Percentiles rank a stretch among this genome's conserved stretches.
Conservation (phyloP, 1,140 invertebrate species). For the Nymphalis io region DNA sequence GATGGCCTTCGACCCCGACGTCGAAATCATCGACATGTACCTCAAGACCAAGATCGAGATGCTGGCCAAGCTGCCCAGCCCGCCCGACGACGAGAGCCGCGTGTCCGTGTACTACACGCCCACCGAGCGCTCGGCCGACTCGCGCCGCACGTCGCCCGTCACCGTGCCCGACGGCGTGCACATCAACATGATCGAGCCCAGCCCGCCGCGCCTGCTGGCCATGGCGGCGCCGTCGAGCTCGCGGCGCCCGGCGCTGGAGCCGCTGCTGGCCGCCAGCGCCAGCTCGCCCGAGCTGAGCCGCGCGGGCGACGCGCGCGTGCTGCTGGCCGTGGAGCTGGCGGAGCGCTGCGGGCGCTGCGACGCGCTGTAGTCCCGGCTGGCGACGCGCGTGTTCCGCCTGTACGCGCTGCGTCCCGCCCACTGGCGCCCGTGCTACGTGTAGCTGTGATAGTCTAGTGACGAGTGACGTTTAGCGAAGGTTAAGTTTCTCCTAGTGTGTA, state of each 20-base stretch:
- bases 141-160: slow-evolving; percentile 67
- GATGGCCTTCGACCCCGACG: slow-evolving; percentile 85
- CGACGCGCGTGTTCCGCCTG: slow-evolving; percentile 74
- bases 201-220: slow-evolving; percentile 67
- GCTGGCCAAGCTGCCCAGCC: slow-evolving; percentile 69
- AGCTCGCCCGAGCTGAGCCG: slow-evolving; percentile 78
- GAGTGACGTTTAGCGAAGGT: slow-evolving; percentile 57
- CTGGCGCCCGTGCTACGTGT: slow-evolving; percentile 32
- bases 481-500: slow-evolving; percentile 62
- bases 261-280: slow-evolving; percentile 73
- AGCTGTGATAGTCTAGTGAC: slow-evolving; percentile 42
- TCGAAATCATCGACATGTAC: slow-evolving; percentile 83
- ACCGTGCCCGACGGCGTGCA: slow-evolving; percentile 80
- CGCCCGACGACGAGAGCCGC: slow-evolving; percentile 82
- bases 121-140: slow-evolving; percentile 82
- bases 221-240: slow-evolving; percentile 43
- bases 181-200: slow-evolving; percentile 83
- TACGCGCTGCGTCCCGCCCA: slow-evolving; percentile 63
- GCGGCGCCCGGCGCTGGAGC: slow-evolving; percentile 55
- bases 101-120: slow-evolving; percentile 90
- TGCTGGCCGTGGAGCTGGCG: slow-evolving; percentile 72
- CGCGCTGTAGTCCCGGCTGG: slow-evolving; percentile 78
- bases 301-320: slow-evolving; percentile 53
- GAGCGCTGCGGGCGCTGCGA: slow-evolving; percentile 55
- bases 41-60: slow-evolving; percentile 84